These are phyloP conservation scores for Panopea generosa DNA, from an alignment of 2,888 invertebrate genomes.

Conservation along the genomic window DNA sequence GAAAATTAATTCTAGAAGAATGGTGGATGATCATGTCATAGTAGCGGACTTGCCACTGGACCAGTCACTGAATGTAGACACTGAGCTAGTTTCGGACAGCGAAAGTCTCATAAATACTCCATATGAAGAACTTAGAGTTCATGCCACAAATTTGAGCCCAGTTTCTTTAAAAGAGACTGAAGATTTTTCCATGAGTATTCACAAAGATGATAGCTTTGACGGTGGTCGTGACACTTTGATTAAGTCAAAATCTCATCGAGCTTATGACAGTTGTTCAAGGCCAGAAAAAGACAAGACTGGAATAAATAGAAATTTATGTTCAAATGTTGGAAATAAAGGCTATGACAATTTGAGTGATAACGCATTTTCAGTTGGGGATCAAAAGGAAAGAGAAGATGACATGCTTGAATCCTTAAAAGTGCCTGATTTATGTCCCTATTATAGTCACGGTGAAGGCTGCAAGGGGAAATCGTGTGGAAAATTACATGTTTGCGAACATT, in stretches of 20 bases:
- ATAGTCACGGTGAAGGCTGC: constrained; percentile 23
- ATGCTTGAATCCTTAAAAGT: constrained; percentile 9
- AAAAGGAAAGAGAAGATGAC: no score
- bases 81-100: constrained; percentile 27
- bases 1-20: not conserved
- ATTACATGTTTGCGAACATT: constrained; percentile 48
- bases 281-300: no score
- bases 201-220: no score
- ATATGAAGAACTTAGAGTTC: not conserved
- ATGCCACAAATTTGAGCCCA: constrained; percentile 5
- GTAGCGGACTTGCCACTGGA: not conserved
- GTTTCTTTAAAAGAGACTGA: constrained; percentile 4
- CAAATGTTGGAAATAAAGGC: no score
- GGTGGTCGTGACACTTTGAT: no score
- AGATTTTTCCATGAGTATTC: no score
- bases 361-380: no score
- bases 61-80: not conserved
- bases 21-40: not conserved
- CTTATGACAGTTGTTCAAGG: no score
- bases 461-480: constrained; percentile 5
- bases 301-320: no score
- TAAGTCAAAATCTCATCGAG: no score
- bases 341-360: no score
- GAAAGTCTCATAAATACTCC: constrained; percentile 12
- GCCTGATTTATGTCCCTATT: constrained; percentile 30